A percentile compares a stretch with the other conserved stretches of the same genome.
Conservation (phyloP, 2,113 vertebrate species). For the Emydocephalus ijimae region DNA sequence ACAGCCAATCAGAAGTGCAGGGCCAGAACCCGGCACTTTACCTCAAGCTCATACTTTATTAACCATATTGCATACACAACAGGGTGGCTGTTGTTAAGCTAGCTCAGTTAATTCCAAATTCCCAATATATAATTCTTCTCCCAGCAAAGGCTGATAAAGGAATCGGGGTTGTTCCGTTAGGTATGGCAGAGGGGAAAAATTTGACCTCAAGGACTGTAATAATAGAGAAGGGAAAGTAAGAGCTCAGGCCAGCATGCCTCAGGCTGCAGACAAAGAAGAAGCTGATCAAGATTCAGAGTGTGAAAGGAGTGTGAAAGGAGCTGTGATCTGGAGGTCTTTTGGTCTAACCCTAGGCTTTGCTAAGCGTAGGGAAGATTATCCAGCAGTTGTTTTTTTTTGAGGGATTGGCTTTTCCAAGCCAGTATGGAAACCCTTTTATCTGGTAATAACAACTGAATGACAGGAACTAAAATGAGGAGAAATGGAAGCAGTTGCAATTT, state of each 20-base stretch:
- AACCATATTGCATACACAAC: too few relatives aligned
- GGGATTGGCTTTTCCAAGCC: background rate
- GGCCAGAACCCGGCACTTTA: too few relatives aligned
- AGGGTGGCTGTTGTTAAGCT: too few relatives aligned
- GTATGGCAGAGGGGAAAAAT: background rate
- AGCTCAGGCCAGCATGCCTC: background rate
- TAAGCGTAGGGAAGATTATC: background rate
- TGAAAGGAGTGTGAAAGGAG: background rate
- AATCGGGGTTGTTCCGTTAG: background rate
- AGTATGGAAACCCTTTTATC: background rate
- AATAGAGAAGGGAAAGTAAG: background rate
- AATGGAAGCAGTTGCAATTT: background rate
- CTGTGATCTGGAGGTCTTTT: background rate
- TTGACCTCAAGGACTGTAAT: conserved; percentile 6
- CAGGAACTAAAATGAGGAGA: background rate
- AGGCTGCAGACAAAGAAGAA: background rate
- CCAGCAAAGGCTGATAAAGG: conserved; percentile 12
- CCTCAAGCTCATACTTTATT: too few relatives aligned
- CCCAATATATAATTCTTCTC: background rate
- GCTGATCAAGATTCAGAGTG: background rate
- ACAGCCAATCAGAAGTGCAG: too few relatives aligned
- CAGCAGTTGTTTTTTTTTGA: background rate
- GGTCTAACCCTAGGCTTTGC: background rate
- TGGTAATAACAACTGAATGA: background rate
- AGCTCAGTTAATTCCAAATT: background rate